Conservation (phyloP, 2,888 invertebrate genomes). For the Mantis religiosa region DNA sequence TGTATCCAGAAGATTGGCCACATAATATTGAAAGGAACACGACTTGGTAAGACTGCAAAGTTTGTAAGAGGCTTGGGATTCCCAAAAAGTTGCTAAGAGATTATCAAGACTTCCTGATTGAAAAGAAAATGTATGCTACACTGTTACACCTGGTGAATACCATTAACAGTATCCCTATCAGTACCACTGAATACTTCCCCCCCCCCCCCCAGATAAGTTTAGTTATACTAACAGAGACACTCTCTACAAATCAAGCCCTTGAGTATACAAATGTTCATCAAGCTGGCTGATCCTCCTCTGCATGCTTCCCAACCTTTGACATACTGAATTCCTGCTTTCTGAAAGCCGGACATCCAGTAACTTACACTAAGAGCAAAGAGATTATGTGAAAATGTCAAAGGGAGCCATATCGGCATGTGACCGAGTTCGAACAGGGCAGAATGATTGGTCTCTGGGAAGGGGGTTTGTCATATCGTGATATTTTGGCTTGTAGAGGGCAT, state of each 20-base stretch:
- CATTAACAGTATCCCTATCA: neutral
- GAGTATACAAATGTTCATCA: neutral
- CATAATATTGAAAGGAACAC: too few species aligned
- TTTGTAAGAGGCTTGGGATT: neutral
- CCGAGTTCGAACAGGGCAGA: too few species aligned
- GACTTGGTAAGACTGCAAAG: too few species aligned
- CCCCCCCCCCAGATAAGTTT: neutral
- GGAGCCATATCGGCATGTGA: too few species aligned
- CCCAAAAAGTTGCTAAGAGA: neutral
- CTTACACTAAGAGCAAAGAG: too few species aligned
- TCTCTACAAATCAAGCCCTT: neutral
- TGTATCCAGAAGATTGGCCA: too few species aligned
- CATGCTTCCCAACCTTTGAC: neutral
- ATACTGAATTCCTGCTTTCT: neutral
- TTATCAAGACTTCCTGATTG: neutral
- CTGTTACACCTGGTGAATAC: neutral
- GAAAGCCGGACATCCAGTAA: neutral
- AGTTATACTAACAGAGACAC: neutral
- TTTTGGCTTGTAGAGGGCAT: too few species aligned
- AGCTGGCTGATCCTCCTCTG: constrained; percentile 3
- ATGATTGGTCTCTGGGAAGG: too few species aligned
- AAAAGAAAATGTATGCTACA: neutral
- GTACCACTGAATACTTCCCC: neutral
- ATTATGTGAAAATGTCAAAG: too few species aligned
- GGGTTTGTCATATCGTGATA: too few species aligned